Conservation (phyloP, 1,140 invertebrate species). For the Drosophila bifasciata region DNA sequence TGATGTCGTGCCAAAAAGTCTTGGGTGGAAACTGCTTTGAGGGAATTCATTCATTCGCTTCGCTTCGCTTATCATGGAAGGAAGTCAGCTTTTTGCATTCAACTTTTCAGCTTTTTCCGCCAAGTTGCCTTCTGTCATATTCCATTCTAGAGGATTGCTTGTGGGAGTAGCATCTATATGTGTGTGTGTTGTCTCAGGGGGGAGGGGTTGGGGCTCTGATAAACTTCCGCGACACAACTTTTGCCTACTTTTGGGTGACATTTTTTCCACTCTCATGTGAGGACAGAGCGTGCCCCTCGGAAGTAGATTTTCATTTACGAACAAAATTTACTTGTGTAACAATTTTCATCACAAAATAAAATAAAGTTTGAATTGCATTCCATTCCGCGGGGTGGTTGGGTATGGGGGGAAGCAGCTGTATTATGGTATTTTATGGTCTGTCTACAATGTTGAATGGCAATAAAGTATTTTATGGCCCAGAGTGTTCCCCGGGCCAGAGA, state of each 20-base stretch:
- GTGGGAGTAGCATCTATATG: conserved; percentile 12
- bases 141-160: conserved; percentile 5
- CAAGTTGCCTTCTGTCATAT: conserved; percentile 54
- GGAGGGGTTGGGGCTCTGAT: conserved; percentile 58
- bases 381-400: not conserved
- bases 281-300: not conserved
- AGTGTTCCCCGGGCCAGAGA: not conserved
- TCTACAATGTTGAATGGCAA: conserved; percentile 50
- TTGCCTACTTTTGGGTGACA: conserved; percentile 63
- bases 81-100: conserved; percentile 43
- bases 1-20: conserved; percentile 34
- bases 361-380: conserved; percentile 76
- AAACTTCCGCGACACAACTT: conserved; percentile 60
- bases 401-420: conserved; percentile 9
- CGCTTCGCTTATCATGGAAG: conserved; percentile 59
- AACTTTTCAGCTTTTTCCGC: conserved; percentile 52
- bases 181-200: conserved; percentile 67
- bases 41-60: conserved; percentile 59
- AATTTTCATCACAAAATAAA: conserved; percentile 56
- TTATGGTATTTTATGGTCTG: conserved; percentile 25
- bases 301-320: conserved; percentile 60
- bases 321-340: conserved; percentile 57
- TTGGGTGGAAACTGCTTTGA: conserved; percentile 29
- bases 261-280: conserved; percentile 1
- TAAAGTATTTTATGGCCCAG: conserved; percentile 65